A percentile compares a stretch with the other conserved stretches of the same genome.
These are phyloP conservation scores for Nephrotoma appendiculata DNA, from an alignment of 2,888 invertebrate genomes.

Conservation along the genomic window DNA sequence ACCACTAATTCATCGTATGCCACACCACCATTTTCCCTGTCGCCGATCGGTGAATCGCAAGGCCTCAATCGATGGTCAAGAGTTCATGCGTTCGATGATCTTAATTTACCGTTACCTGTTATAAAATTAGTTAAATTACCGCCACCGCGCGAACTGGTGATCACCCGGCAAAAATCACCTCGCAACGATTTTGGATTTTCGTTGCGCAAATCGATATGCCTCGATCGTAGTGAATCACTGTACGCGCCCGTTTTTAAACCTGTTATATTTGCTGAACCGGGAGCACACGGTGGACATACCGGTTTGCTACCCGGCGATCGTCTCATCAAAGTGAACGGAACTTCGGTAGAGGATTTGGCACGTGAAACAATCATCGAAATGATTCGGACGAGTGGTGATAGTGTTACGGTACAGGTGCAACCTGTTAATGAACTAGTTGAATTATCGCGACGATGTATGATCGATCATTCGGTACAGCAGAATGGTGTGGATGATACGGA, in stretches of 20 bases:
- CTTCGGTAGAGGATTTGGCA: constrained; percentile 67
- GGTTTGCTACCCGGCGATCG: constrained; percentile 91
- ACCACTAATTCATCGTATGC: constrained; percentile 78
- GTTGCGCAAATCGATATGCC: constrained; percentile 70
- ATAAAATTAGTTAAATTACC: constrained; percentile 54
- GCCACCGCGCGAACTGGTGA: constrained; percentile 56
- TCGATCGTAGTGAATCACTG: constrained; percentile 43
- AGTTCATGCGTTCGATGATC: constrained; percentile 60
- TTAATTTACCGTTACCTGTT: constrained; percentile 55
- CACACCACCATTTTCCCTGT: constrained; percentile 72
- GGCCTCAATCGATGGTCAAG: constrained; percentile 70
- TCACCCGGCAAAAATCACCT: constrained; percentile 66
- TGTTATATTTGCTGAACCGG: constrained; percentile 85
- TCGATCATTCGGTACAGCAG: constrained; percentile 19
- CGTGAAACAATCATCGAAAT: constrained; percentile 89
- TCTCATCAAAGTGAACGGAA: constrained; percentile 79
- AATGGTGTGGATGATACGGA: constrained; percentile 10
- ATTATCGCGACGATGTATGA: constrained; percentile 58
- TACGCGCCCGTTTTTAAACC: constrained; percentile 32
- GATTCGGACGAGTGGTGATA: constrained; percentile 72
- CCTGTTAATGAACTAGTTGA: constrained; percentile 88
- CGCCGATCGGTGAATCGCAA: constrained; percentile 74
- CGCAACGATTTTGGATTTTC: constrained; percentile 86
- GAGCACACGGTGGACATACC: constrained; percentile 55
- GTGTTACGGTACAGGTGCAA: constrained; percentile 80